Conservation (phyloP, 2,888 invertebrate genomes). For the Macropis europaea region DNA sequence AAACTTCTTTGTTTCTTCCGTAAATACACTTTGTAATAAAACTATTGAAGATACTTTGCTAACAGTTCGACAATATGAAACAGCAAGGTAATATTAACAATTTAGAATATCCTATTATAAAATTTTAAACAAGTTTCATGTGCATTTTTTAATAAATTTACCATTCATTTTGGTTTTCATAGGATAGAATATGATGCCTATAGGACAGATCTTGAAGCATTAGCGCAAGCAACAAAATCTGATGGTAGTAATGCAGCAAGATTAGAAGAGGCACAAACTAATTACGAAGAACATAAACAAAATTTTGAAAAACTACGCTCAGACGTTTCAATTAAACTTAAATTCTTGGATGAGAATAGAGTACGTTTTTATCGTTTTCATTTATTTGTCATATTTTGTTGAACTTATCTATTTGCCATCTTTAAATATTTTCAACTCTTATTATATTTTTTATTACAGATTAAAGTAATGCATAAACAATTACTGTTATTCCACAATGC, state of each 20-base stretch:
- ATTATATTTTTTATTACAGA: constrained; percentile 81
- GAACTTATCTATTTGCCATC: no score
- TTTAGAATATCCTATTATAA: background rate
- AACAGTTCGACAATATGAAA: constrained; percentile 89
- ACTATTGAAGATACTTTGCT: constrained; percentile 97
- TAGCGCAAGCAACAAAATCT: constrained; percentile 84
- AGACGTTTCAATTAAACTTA: constrained; percentile 97
- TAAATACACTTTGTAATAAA: constrained; percentile 97
- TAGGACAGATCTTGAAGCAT: constrained; percentile 94
- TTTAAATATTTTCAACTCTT: background rate
- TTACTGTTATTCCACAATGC: constrained; percentile 97
- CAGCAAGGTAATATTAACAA: constrained; percentile 83
- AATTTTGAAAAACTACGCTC: constrained; percentile 95
- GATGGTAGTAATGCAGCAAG: constrained; percentile 82
- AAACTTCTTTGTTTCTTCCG: constrained; percentile 97
- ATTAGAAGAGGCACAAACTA: constrained; percentile 90
- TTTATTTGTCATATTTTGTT: background rate
- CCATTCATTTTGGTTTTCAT: constrained; percentile 53
- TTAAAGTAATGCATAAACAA: constrained; percentile 99
- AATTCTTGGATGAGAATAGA: constrained; percentile 98
- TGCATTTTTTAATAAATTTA: constrained; percentile 7
- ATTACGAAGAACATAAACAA: constrained; percentile 91
- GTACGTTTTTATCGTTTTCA: constrained; percentile 80
- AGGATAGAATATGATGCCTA: constrained; percentile 99
- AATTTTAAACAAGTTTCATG: background rate